Percentiles rank a stretch among this genome's conserved stretches.
Conservation (phyloP, 2,113 vertebrate genomes). For the Alexandromys fortis region DNA sequence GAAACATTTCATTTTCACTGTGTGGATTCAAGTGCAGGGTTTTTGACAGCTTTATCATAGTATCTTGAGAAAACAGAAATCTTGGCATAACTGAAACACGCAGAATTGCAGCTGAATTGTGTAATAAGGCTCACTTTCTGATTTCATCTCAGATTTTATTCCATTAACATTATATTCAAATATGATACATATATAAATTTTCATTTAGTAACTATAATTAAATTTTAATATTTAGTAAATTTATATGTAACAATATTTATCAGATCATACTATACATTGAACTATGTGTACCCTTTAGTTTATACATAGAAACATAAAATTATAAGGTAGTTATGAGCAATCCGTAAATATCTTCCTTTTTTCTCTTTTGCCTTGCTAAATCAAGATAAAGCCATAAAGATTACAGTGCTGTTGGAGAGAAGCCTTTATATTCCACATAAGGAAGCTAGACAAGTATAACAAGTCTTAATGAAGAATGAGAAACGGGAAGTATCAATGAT, state of each 20-base stretch:
- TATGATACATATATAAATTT: background rate
- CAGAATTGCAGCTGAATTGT: background rate
- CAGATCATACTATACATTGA: background rate
- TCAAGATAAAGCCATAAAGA: background rate
- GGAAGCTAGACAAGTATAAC: background rate
- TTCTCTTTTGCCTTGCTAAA: background rate
- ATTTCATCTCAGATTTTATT: background rate
- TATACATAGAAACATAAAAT: background rate
- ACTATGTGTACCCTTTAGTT: background rate
- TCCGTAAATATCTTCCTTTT: background rate
- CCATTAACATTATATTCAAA: background rate
- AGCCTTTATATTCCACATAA: background rate
- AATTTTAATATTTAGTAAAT: slow-evolving; percentile 5
- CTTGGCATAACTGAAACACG: background rate
- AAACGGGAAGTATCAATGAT: background rate
- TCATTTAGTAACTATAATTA: too few species aligned
- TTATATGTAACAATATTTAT: background rate
- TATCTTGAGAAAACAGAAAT: background rate
- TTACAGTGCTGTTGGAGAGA: background rate
- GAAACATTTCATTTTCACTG: background rate
- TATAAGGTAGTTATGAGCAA: background rate
- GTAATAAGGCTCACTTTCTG: background rate
- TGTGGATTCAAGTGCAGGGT: background rate
- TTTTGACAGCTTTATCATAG: background rate
- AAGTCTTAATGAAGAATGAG: background rate